Base-by-base conservation (phyloP, 1,140 invertebrate species). In the Drosophila athabasca region DNA sequence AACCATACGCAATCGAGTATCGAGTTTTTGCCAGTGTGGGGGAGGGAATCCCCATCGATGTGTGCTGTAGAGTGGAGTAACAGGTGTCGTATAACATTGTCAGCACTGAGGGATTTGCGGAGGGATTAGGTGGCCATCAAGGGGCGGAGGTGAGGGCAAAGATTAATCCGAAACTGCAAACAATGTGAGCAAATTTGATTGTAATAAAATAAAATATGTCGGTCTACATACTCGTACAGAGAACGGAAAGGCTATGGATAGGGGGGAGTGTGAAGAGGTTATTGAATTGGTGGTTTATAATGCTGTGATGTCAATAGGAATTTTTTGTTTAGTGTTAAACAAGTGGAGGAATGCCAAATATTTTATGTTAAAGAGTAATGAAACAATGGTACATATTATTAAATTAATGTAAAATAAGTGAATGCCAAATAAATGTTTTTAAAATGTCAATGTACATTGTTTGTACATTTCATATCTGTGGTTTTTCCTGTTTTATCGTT, bases 121-220 rank as follows among this genome's bases (percentile, higher is more conserved):
- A 11, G 35, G 35, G 35, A 13, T 39, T 39, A 39, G 35, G 35
- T 39, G 35, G 35, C 35, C 35, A 11, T 13, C 11, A 39, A 39
- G 13, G 35, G 8, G 48, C 6, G 11, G 3, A 9, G 2, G 6
- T 39, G 19, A 39, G 7, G 49, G 15, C 65, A 68, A 43, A 58
- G 67, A 52, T 50, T 69, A 69, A 58, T 69, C 67, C 48, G 24
- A 26, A 17, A 39, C 62, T 48, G 15, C 35, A 55, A 57, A 48
- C 66, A 49, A 69, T 68, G n/a, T 54, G 22, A 43, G 9, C 51
- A 49, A 55, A 58, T 69, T 50, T 58, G 29, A 57, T 50, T 19
- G 26, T 19, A 31, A 39, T 17, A 5, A 48, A 46, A 19, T 19
- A 60, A 44, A 48, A 61, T 48, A 60, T 29, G 60, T 43, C 11